Base-by-base conservation (phyloP, 2,797 vertebrate genomes). In the Phyllotis vaccarum region DNA sequence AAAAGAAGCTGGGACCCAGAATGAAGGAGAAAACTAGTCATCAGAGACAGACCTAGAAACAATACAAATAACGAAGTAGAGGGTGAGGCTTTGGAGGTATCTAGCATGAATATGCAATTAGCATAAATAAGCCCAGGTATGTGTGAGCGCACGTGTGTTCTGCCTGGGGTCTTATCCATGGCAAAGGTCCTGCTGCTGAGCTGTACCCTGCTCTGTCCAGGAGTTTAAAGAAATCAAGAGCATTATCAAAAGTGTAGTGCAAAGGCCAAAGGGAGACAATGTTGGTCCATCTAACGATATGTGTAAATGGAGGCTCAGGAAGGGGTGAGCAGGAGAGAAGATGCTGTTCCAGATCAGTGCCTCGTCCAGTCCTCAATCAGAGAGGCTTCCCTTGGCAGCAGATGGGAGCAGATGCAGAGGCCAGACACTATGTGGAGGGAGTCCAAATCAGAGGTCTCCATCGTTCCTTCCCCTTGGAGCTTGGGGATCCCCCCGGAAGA, bases 41-140 rank as follows among this genome's bases (percentile, higher is more conserved):
- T n/a, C n/a, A n/a, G n/a, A n/a, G n/a, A 13, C 74, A 87, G 68
- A 82, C 10, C 8, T 37, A 37, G 46, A 78, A 52, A 58, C 70
- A 3, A 8, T 9, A 8, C 31, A 3, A 5, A 27, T 0, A 14
- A 29, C 3, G 19, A 19, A 34, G 31, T 11, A 60, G 64, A 3
- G 3, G 29, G n/a, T 40, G 27, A 21, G 9, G 60, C 27, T 3
- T 43, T 43, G 27, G 24, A 76, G 49, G 49, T 58, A 11, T 2
- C 4, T 2, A 4, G 2, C 37, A n/a, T n/a, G 17, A 11, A 34
- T 37, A 11, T 14, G 21, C 1, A 12, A 6, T 1, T 37, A 19
- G 8, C 37, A 31, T 82, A 27, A 62, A 22, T 40, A 56, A 24
- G 34, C 34, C 19, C 49, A n/a, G 49, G 31, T 11, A 11, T n/a